phyloP scores from a whole-genome alignment of 2,797 vertebrate species.

The Coluber constrictor region DNA sequence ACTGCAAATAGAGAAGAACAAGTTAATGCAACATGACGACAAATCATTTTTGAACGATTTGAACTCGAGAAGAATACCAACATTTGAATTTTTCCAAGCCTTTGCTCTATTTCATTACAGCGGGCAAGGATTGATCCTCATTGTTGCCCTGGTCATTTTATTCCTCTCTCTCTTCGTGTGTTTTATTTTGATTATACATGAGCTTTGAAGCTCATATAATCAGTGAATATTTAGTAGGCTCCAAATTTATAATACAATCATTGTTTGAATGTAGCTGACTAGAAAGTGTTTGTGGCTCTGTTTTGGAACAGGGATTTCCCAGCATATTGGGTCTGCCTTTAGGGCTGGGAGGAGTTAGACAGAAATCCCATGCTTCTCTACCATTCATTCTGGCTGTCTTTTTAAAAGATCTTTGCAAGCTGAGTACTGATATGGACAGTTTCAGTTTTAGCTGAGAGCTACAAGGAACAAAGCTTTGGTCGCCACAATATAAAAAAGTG shows the following conservation, averaged over 20 bases:
- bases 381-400: not conserved
- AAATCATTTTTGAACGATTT: not conserved
- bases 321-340: conserved; percentile 7
- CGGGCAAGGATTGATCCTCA: conserved; percentile 10
- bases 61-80: not conserved
- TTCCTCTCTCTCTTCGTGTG: not conserved
- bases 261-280: conserved; percentile 45
- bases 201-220: conserved; percentile 49
- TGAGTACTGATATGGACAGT: not conserved
- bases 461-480: not conserved
- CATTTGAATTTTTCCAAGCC: not conserved
- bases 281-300: conserved; percentile 40
- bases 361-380: not conserved
- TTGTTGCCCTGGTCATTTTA: not conserved
- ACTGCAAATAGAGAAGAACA: not conserved
- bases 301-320: conserved; percentile 14
- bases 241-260: conserved; percentile 24
- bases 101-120: not conserved
- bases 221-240: conserved; percentile 6
- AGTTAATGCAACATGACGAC: not conserved
- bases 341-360: not conserved
- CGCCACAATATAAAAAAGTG: too few species aligned
- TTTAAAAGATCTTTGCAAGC: not conserved
- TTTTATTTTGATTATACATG: conserved; percentile 12
- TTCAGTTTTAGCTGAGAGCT: not conserved